These are phyloP conservation scores for Drosophila suboccidentalis DNA, from an alignment of 2,888 invertebrate species.

Conservation along the genomic window DNA sequence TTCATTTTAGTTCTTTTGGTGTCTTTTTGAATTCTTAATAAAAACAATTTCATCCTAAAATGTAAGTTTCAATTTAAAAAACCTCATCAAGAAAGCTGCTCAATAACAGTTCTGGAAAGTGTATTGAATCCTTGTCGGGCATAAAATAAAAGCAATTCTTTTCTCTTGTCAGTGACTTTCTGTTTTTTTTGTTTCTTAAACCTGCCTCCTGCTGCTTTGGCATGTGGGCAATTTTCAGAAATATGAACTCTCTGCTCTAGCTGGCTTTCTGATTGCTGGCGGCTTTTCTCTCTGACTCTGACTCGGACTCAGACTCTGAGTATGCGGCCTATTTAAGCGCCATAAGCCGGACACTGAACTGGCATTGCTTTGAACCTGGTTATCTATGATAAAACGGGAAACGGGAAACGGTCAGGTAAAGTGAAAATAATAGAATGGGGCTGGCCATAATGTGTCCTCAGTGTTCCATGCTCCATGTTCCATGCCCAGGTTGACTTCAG, in stretches of 20 bases:
- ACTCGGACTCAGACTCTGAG: neutral
- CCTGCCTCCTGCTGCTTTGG: constrained; percentile 25
- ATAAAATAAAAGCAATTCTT: constrained; percentile 3
- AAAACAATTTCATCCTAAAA: no score
- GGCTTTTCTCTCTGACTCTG: constrained; percentile 1
- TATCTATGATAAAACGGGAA: constrained; percentile 24
- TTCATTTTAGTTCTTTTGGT: no score
- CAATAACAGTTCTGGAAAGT: neutral
- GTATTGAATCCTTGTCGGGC: neutral
- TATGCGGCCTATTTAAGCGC: constrained; percentile 44
- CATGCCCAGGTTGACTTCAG: neutral
- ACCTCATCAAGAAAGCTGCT: no score
- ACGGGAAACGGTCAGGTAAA: constrained; percentile 25
- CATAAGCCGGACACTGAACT: constrained; percentile 37
- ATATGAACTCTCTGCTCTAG: constrained; percentile 47
- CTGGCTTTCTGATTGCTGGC: constrained; percentile 54
- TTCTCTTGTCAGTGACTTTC: constrained; percentile 15
- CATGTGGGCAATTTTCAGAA: constrained; percentile 66
- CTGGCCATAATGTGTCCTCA: constrained; percentile 29
- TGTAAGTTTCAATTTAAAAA: no score
- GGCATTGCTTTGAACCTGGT: constrained; percentile 34
- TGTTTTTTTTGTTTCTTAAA: constrained; percentile 3
- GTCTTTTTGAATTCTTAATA: no score
- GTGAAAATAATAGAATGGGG: constrained; percentile 46
- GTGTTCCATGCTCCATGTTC: neutral